These are phyloP conservation scores for Armadillidium nasatum DNA, from an alignment of 1,140 invertebrate species.

Conservation along the genomic window DNA sequence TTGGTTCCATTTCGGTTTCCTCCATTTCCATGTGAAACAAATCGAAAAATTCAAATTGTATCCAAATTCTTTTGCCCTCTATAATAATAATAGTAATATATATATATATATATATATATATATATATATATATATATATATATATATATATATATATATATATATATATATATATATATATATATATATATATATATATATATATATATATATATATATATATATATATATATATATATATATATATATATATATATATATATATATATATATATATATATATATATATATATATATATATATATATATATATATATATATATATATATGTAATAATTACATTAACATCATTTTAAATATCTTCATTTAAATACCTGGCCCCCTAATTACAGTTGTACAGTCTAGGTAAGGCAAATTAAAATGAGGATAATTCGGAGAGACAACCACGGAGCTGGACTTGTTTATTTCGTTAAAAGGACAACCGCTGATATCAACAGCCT, in stretches of 20 bases:
- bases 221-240: too few species aligned
- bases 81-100: not conserved
- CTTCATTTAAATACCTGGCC: not conserved
- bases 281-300: not conserved
- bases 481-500: not conserved
- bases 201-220: too few species aligned
- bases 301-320: not conserved
- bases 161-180: not conserved
- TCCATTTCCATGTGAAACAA: not conserved
- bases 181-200: too few species aligned
- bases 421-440: slow-evolving; percentile 24
- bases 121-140: not conserved
- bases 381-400: slow-evolving; percentile 20
- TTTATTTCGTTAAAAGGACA: slow-evolving; percentile 1
- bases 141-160: not conserved
- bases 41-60: slow-evolving; percentile 28
- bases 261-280: not conserved
- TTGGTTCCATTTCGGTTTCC: not conserved
- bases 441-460: not conserved
- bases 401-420: slow-evolving; percentile 10
- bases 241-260: not conserved
- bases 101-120: too few species aligned
- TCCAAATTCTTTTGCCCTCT: slow-evolving; percentile 22
- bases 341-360: not conserved
- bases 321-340: too few species aligned